These are phyloP conservation scores for Cerastis rubricosa DNA, from an alignment of 2,888 invertebrate species.

Conservation along the genomic window DNA sequence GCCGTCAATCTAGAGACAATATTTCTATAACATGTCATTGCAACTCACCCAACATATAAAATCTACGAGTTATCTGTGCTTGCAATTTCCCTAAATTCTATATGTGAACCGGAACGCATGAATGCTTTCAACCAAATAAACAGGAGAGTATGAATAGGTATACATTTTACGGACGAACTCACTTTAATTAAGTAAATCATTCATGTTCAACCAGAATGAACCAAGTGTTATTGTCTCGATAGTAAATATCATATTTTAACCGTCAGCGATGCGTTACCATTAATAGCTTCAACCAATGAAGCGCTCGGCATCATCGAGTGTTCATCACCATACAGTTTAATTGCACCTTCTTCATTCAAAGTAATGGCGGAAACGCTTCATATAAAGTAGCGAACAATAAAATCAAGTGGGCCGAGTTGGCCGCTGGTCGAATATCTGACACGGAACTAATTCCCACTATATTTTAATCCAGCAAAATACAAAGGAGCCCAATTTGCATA, in stretches of 20 bases:
- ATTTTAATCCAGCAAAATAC: slow-evolving; percentile 90
- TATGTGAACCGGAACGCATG: background rate
- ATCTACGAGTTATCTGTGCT: background rate
- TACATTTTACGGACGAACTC: background rate
- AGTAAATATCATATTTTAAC: slow-evolving; percentile 12
- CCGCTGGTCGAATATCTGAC: slow-evolving; percentile 84
- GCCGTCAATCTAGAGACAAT: background rate
- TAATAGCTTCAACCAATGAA: slow-evolving; percentile 41
- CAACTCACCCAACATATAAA: background rate
- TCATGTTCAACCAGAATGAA: background rate
- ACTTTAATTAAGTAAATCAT: slow-evolving; percentile 1
- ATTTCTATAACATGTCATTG: background rate
- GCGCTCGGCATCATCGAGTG: slow-evolving; percentile 33
- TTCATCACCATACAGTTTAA: slow-evolving; percentile 57
- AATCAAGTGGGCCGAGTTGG: slow-evolving; percentile 83
- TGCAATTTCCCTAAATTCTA: slow-evolving; percentile 13
- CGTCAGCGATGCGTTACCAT: slow-evolving; percentile 9
- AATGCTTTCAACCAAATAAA: background rate
- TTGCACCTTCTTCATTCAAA: slow-evolving; percentile 69
- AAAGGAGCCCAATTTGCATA: slow-evolving; percentile 90
- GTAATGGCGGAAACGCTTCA: slow-evolving; percentile 75
- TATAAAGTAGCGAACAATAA: slow-evolving; percentile 83
- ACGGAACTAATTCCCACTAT: slow-evolving; percentile 90
- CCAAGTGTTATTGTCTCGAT: background rate
- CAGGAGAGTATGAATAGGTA: background rate